phyloP scores from a whole-genome alignment of 23 tunicate species.

The Diplosoma virens region DNA sequence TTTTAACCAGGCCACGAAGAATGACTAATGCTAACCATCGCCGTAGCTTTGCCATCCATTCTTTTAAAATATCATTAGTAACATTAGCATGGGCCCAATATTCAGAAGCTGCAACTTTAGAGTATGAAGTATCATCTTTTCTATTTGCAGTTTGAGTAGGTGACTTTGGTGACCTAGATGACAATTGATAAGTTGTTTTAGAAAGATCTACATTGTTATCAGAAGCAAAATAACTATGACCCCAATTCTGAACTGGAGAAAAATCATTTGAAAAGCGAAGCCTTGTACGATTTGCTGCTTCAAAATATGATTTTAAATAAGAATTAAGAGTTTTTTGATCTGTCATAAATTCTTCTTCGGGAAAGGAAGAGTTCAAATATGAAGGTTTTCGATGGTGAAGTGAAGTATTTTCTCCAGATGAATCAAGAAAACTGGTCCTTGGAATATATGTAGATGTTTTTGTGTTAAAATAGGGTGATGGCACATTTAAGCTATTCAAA shows the following conservation, averaged over 20 bases:
- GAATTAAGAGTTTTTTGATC: slow-evolving; percentile 44
- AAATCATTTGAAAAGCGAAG: neutral
- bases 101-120: slow-evolving; percentile 49
- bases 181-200: slow-evolving; percentile 15
- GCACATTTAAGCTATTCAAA: neutral
- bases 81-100: slow-evolving; percentile 57
- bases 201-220: neutral
- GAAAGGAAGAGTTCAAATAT: slow-evolving; percentile 31
- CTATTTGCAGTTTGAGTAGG: slow-evolving; percentile 33
- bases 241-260: neutral
- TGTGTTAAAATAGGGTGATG: neutral
- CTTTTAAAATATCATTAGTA: slow-evolving; percentile 1
- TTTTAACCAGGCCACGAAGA: slow-evolving; percentile 44
- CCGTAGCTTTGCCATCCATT: slow-evolving; percentile 55
- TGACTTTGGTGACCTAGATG: slow-evolving; percentile 63
- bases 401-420: slow-evolving; percentile 45
- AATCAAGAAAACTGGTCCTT: slow-evolving; percentile 33
- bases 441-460: slow-evolving; percentile 3
- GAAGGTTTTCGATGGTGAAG: slow-evolving; percentile 37
- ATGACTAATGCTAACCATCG: slow-evolving; percentile 53
- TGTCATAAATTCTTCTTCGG: slow-evolving; percentile 46
- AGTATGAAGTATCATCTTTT: slow-evolving; percentile 54
- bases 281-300: neutral
- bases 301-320: slow-evolving; percentile 34
- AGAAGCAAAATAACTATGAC: neutral